Conservation (phyloP, 2,888 invertebrate genomes). For the Chrysolina haemoptera region DNA sequence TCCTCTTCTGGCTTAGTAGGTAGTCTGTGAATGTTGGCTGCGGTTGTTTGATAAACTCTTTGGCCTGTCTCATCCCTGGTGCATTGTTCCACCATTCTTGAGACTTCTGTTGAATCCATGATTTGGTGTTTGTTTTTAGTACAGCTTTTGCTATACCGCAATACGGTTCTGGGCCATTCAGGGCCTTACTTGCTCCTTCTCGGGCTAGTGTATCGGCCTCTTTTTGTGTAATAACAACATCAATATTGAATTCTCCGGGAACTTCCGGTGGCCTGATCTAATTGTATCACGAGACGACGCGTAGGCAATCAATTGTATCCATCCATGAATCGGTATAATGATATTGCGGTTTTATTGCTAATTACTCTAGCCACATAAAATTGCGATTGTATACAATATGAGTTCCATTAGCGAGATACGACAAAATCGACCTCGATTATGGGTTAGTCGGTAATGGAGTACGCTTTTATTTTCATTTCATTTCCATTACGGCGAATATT, state of each 20-base stretch:
- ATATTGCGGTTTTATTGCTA: slow-evolving; percentile 21
- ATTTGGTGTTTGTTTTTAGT: too few relatives aligned
- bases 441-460: slow-evolving; percentile 3
- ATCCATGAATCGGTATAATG: slow-evolving; percentile 9
- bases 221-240: neutral
- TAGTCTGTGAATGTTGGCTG: too few relatives aligned
- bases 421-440: slow-evolving; percentile 8
- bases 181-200: too few relatives aligned
- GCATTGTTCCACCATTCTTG: too few relatives aligned
- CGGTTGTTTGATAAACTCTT: too few relatives aligned
- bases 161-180: too few relatives aligned
- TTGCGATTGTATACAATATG: slow-evolving; percentile 19
- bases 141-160: too few relatives aligned
- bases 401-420: slow-evolving; percentile 16
- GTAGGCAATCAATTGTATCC: neutral
- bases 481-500: slow-evolving; percentile 13
- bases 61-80: too few relatives aligned
- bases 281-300: slow-evolving; percentile 8
- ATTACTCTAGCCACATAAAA: slow-evolving; percentile 20
- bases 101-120: too few relatives aligned
- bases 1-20: too few relatives aligned
- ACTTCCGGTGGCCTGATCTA: neutral
- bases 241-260: neutral
- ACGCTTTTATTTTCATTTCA: slow-evolving; percentile 16
- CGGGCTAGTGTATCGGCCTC: too few relatives aligned